Evolutionary conservation across 2,888 invertebrate genomes (phyloP), one percentile per base, ranked within the genome.

Genomic region (Idaea aversata): DNA sequence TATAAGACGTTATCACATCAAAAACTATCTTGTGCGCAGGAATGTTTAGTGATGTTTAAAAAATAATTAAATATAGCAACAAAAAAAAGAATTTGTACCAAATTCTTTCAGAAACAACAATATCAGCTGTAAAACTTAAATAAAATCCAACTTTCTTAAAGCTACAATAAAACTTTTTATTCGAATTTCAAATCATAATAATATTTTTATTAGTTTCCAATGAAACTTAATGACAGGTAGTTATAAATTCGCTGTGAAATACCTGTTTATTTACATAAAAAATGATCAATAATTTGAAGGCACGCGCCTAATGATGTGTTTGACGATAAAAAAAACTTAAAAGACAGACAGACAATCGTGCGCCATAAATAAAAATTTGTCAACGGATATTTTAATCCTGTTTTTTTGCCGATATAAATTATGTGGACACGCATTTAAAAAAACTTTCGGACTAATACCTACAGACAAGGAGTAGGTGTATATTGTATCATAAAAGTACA

Each of bases 171-270:
- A 72, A 64, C 64, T 63, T 47, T 59, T 65, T 69, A 71, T 69
- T 68, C 68, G 69, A 69, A 68, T 74, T 72, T 71, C 66, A 60
- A 71, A 71, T 70, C 71, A 70, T 71, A 71, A 73, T 72, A 69
- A 71, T 71, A 71, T 70, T 74, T 73, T 74, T 72, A 74, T 65
- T 69, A 63, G 74, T 72, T 72, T 70, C 68, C 70, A 74, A 74
- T 74, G 70, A 71, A 71, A 69, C 68, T 63, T 69, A 67, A 72
- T 68, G 72, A 69, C 72, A 69, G 70, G 74, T 72, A 74, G 74
- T 72, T 59, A 70, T 74, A 71, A 67, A 69, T 65, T 65, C 65
- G 64, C 61, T 63, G 59, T 64, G 64, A 38, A 67, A 70, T 15
- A 69, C 68, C 63, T 47, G 69, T 70, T 68, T 74, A 74, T 74